Percentiles rank a stretch among this genome's conserved stretches.
Evolutionary conservation across 2,888 invertebrate species (phyloP).

Genomic region (Phragmatobia fuliginosa): DNA sequence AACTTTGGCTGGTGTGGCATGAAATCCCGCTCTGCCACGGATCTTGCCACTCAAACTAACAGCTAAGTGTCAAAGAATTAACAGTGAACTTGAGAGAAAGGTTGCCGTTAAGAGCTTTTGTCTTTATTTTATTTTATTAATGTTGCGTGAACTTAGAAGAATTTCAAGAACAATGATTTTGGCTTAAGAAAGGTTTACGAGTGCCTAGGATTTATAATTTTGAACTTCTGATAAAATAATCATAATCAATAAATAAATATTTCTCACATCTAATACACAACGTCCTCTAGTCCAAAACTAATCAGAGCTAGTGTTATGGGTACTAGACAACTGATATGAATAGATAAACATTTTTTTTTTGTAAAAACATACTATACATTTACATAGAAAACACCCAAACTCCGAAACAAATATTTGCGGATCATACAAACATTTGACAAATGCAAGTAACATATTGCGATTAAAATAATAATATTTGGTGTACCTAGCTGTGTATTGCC

Average conservation of each 20-base stretch:
- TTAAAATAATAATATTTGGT: neutral
- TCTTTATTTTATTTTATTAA: neutral
- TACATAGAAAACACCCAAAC: no score
- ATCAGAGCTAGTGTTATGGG: no score
- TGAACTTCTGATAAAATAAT: neutral
- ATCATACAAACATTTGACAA: no score
- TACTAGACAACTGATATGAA: no score
- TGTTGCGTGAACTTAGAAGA: neutral
- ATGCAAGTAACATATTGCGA: neutral
- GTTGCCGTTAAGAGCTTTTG: neutral
- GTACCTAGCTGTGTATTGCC: neutral
- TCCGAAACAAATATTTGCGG: no score
- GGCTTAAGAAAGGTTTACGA: neutral
- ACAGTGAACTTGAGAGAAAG: neutral
- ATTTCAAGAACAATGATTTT: neutral
- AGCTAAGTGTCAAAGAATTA: neutral
- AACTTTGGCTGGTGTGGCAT: neutral
- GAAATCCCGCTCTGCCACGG: neutral
- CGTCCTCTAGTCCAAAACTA: no score
- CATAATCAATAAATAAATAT: no score
- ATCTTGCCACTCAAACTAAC: conserved; percentile 1
- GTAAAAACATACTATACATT: no score
- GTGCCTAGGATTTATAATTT: neutral
- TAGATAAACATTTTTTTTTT: no score
- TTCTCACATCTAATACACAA: no score